These are phyloP conservation scores for Marasmarcha lunaedactyla DNA, from an alignment of 2,888 invertebrate species.

Conservation along the genomic window DNA sequence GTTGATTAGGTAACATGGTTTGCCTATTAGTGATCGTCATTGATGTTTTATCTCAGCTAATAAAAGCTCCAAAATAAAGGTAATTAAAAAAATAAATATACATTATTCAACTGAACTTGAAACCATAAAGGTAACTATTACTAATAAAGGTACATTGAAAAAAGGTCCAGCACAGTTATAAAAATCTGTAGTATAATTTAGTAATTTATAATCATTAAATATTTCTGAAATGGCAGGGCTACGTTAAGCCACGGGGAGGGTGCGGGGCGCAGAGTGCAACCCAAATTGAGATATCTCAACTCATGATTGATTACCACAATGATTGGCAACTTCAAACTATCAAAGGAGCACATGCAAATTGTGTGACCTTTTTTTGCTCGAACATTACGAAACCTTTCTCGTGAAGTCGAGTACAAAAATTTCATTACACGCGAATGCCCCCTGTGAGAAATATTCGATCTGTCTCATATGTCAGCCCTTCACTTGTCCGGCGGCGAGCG, in stretches of 20 bases:
- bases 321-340: constrained; percentile 51
- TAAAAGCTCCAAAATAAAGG: no score
- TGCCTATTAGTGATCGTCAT: no score
- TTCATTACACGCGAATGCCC: constrained; percentile 43
- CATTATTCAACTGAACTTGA: no score
- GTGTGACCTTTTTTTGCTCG: constrained; percentile 29
- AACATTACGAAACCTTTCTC: constrained; percentile 29
- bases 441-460: constrained; percentile 48
- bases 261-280: constrained; percentile 46
- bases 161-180: constrained; percentile 28
- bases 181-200: constrained; percentile 45
- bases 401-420: constrained; percentile 32
- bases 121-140: no score
- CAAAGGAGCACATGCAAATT: constrained; percentile 45
- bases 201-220: constrained; percentile 62
- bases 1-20: no score
- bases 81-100: no score
- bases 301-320: constrained; percentile 55
- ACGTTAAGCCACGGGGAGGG: constrained; percentile 14
- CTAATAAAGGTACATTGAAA: background rate
- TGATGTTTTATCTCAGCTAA: no score
- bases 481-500: constrained; percentile 32
- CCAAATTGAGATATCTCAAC: constrained; percentile 59
- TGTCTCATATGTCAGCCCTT: constrained; percentile 60
- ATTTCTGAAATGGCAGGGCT: constrained; percentile 35